Conservation (phyloP, 2,113 vertebrate species). For the Orthochromis malagaraziensis region DNA sequence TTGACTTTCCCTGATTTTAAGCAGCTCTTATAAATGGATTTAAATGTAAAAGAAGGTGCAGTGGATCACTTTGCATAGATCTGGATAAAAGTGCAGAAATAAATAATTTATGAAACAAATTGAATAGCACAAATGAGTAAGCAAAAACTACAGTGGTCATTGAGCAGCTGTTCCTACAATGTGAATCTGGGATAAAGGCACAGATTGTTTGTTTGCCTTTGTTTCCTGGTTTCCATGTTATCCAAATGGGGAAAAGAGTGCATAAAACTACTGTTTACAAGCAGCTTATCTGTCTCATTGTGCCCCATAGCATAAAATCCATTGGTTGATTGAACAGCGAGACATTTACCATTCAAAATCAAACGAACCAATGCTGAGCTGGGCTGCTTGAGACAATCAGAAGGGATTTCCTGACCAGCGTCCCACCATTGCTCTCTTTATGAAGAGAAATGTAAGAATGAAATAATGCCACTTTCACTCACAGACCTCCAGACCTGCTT, state of each 20-base stretch:
- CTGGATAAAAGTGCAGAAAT: background rate
- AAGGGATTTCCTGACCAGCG: conserved; percentile 41
- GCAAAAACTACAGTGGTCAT: background rate
- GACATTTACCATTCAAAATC: conserved; percentile 30
- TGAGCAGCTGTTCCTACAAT: background rate
- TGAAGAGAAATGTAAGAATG: background rate
- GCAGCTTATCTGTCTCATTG: conserved; percentile 51
- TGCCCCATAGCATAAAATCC: conserved; percentile 18
- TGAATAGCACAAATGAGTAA: conserved; percentile 11
- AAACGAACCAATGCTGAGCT: conserved; percentile 41
- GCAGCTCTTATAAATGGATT: background rate
- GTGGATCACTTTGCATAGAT: conserved; percentile 1
- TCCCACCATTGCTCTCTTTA: background rate
- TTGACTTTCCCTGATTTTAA: background rate
- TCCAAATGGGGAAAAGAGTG: conserved; percentile 12
- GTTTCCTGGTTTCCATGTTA: background rate
- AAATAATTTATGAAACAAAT: background rate
- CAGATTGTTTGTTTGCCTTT: background rate
- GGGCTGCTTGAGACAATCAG: conserved; percentile 66
- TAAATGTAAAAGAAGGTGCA: background rate
- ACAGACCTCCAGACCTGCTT: background rate
- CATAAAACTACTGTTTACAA: conserved; percentile 45
- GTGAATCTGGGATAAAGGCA: background rate
- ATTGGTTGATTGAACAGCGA: conserved; percentile 42
- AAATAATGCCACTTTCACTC: background rate